Percentiles rank a stretch among this genome's conserved stretches.
These are phyloP conservation scores for Eonycteris spelaea DNA, from an alignment of 2,113 vertebrate genomes.

Conservation along the genomic window DNA sequence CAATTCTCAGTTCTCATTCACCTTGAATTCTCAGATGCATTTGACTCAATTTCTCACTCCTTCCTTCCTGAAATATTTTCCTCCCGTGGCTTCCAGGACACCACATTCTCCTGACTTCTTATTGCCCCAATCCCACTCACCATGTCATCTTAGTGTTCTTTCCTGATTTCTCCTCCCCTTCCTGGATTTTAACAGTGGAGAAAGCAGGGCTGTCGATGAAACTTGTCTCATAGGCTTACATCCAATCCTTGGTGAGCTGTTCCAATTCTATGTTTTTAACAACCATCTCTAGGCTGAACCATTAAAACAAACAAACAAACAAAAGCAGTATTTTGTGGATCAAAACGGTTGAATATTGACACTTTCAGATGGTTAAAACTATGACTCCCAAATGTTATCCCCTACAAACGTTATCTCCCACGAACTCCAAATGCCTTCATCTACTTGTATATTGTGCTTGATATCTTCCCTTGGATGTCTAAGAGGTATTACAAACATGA, in stretches of 20 bases:
- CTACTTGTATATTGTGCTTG: neutral
- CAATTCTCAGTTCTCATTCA: neutral
- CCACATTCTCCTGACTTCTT: neutral
- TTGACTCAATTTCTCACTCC: neutral
- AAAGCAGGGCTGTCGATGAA: neutral
- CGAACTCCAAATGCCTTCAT: neutral
- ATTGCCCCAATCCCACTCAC: rapidly evolving
- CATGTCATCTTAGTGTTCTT: neutral
- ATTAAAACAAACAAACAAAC: neutral
- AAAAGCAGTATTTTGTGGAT: neutral
- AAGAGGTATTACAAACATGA: neutral
- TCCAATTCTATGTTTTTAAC: neutral
- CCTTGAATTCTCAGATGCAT: neutral
- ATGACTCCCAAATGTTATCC: neutral
- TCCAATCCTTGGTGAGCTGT: neutral
- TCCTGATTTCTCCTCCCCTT: neutral
- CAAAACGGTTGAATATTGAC: neutral
- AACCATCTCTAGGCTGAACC: neutral
- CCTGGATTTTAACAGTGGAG: neutral
- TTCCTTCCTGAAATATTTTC: neutral
- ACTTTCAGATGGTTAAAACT: neutral
- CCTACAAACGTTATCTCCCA: rapidly evolving
- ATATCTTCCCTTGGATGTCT: neutral
- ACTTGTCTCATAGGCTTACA: neutral
- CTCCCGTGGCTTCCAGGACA: neutral